Evolutionary conservation across 2,113 vertebrate genomes (phyloP), one percentile per base, ranked within the genome.

Genomic region (Hydrochoerus hydrochaeris): DNA sequence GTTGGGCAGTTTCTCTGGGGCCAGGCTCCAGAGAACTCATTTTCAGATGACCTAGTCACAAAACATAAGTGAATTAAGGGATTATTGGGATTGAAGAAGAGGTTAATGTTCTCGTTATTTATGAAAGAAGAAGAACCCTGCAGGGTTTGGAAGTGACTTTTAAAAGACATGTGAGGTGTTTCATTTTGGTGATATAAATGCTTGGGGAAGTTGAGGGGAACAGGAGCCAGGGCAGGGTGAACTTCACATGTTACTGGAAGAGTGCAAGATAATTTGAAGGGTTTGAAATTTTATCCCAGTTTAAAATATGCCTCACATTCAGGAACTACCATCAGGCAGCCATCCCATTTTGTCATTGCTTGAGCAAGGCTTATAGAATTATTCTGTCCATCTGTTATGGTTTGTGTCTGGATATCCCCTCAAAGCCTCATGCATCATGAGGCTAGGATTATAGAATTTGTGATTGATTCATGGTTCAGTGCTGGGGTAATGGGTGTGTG

Each of bases 1-100:
- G 46, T 93, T 63, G 9, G 94, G 52, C 7, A n/a, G 62, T n/a
- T 91, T 82, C 78, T 71, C 78, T 85, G 83, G 71, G 88, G 46
- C 28, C 5, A 54, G 44, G 19, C 6, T 71, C 52, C 12, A 6
- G 91, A 77, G 80, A 94, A 13, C 83, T 73, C 35, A 65, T 32
- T 41, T 57, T 60, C 88, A n/a, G 88, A 81, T 73, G 17, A 83
- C 5, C 58, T 49, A 12, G 30, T 17, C n/a, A 6, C 0, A 41
- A 30, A 7, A 13, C 60, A 24, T 1, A 62, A 54, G 28, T 32
- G 35, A 32, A 60, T 80, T 58, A 24, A 62, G 35, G 16, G 41
- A 54, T 54, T n/a, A 58, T 7, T 5, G 20, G 52, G 10, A 38
- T n/a, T 1, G 7, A 26, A 38, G 24, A 69, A 26, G 49, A 80